Conservation (phyloP, 2,888 invertebrate genomes). For the Timema podura region DNA sequence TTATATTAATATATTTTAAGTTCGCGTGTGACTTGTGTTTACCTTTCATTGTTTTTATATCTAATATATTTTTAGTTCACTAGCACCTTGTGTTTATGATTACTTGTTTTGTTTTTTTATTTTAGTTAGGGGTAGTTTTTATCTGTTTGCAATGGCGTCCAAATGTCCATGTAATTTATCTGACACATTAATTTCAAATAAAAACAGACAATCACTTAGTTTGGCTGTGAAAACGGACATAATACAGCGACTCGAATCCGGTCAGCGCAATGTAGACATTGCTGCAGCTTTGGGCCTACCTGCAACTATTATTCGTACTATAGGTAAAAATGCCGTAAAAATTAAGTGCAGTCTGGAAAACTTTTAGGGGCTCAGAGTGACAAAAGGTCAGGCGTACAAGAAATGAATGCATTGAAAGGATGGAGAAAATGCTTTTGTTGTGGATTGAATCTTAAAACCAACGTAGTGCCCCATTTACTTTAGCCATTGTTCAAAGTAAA, state of each 20-base stretch:
- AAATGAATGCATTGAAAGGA: background rate
- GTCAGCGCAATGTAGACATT: background rate
- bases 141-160: too few species aligned
- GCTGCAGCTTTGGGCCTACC: background rate
- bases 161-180: background rate
- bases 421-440: background rate
- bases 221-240: background rate
- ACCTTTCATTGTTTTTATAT: too few species aligned
- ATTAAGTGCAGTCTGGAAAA: background rate
- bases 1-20: too few species aligned
- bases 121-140: too few species aligned
- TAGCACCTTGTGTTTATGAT: too few species aligned
- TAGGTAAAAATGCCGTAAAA: background rate
- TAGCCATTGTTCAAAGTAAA: background rate
- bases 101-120: background rate
- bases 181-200: background rate
- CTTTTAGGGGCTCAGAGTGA: background rate
- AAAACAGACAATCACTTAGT: background rate
- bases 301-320: background rate
- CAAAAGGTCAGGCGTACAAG: background rate
- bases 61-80: too few species aligned
- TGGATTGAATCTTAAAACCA: slow-evolving; percentile 3
- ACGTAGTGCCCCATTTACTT: background rate
- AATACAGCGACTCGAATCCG: background rate
- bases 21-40: too few species aligned